Base-by-base conservation (phyloP, 1,140 invertebrate species). In the Hycleus cichorii region DNA sequence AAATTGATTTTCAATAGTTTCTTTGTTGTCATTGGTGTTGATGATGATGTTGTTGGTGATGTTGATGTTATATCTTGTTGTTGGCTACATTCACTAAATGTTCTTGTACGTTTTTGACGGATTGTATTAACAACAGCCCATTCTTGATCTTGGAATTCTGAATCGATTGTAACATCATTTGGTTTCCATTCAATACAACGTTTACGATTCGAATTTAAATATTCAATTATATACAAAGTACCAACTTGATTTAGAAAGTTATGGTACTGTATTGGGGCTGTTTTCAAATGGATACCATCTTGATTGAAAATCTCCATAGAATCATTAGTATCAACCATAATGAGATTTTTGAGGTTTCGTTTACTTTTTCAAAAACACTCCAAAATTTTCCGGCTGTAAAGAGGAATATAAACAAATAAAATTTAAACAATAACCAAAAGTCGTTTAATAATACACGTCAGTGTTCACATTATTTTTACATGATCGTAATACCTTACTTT, bases 61-160 rank as follows among this genome's bases (percentile, higher is more conserved):
- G 32, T 32, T 32, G 32, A 32, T 32, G 18, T 63, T 47, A 51
- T 52, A 60, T 43, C 71, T 69, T 50, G 57, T 74, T 70, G 32
- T 32, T 60, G 76, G 68, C 65, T 60, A 49, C 75, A 77, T 27
- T 78, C 80, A 64, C 79, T 81, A 3, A 78, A 69, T 10, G 78
- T 81, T 44, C 79, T 71, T 49, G 74, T 74, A 47, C 80, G 72
- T 42, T 75, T 75, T 55, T 77, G 82, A 32, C 32, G 32, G 61
- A 88, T 83, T 27, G 86, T 86, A 62, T 89, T 85, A 4, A 91
- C 86, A 40, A 90, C 76, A 2, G 87, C 86, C 89, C 89, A 90
- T 72, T 91, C 88, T 64, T 87, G 83, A 71, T 89, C 88, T 68
- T 87, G 84, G 44, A 83, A 82, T 64, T 89, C 87, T 5, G 83